phyloP scores from a whole-genome alignment of 2,888 invertebrate species.

The Eristalis intricaria region DNA sequence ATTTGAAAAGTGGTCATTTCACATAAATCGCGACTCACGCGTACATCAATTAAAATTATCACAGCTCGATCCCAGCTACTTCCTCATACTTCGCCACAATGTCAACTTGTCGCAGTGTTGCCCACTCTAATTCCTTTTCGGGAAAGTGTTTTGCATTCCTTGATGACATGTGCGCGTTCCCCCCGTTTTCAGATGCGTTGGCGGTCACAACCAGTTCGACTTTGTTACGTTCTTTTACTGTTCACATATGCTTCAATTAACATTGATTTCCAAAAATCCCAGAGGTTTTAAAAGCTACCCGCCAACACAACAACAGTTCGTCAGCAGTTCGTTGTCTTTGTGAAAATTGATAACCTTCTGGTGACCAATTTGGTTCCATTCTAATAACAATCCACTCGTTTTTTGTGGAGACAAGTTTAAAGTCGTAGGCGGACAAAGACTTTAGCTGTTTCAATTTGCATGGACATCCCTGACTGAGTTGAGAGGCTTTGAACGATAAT shows the following conservation, averaged over 20 bases:
- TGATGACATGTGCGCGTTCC: not conserved
- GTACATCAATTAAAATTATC: not conserved
- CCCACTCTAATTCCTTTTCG: not conserved
- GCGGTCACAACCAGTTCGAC: not conserved
- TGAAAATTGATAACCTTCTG: not conserved
- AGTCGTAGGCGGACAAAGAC: too few relatives aligned
- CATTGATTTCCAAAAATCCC: not conserved
- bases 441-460: too few relatives aligned
- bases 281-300: not conserved
- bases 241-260: not conserved
- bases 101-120: not conserved
- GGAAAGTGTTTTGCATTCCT: not conserved
- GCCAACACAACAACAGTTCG: not conserved
- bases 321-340: not conserved
- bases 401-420: too few relatives aligned
- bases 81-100: not conserved
- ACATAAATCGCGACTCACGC: too few relatives aligned
- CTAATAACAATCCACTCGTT: not conserved
- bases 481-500: too few relatives aligned
- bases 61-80: not conserved
- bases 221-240: not conserved
- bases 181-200: not conserved
- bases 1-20: too few relatives aligned
- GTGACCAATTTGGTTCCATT: not conserved
- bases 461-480: too few relatives aligned